Evolutionary conservation across 2,888 invertebrate genomes (phyloP), one percentile per base, ranked within the genome.

Genomic region (Parnassius glacialis): DNA sequence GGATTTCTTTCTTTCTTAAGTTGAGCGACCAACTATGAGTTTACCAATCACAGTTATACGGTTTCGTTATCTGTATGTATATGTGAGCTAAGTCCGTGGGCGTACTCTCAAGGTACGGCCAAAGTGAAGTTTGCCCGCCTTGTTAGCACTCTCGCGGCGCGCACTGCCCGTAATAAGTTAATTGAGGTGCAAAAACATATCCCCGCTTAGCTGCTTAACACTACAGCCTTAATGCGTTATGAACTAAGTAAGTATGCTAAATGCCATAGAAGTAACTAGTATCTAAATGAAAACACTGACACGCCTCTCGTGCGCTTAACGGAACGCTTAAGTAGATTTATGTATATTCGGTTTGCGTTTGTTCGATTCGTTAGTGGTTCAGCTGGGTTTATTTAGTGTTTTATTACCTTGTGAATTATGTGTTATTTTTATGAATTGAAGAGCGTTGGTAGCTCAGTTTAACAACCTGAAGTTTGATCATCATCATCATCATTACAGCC

Each of bases 121-220:
- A 65, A 64, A 66, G 59, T 34, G 10, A 57, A 62, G 67, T 71
- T 67, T 71, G 65, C 64, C 54, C 63, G 52, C 59, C 55, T 71
- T 65, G 82, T 87, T 87, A 87, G 71, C 86, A 68, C 70, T 58
- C 57, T 65, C 59, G 66, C 73, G 68, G 71, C 68, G 70, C 80
- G 72, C 75, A 72, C 75, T 70, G 70, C 73, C 76, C 81, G 78
- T 90, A 90, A 90, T 85, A 81, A 83, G 86, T 85, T 90, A 85
- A 90, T 90, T 89, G 89, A 88, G 78, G 90, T 88, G 90, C 88
- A 87, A 90, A 90, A 90, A 88, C 79, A 75, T 70, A 74, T 69
- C 69, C 67, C 66, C 64, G 61, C 73, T 73, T 73, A 76, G 73
- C 70, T 71, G 73, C 77, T 83, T 86, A 84, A 76, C 86, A 79